phyloP scores from a whole-genome alignment of 2,113 vertebrate species.

The Mesembrinibis cayennensis region DNA sequence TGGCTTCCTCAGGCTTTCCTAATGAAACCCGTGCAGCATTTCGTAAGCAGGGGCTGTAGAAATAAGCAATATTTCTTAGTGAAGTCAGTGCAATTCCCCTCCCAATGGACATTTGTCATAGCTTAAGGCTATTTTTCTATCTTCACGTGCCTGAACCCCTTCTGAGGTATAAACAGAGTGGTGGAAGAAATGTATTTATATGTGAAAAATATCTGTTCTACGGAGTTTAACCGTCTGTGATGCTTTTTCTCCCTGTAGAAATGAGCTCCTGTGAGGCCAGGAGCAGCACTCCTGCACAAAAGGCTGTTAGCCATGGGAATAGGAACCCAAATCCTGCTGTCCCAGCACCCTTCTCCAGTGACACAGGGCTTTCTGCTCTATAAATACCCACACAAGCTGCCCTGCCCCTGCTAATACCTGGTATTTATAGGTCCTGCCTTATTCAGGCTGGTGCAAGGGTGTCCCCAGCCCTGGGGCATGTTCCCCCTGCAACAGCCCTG shows the following conservation, averaged over 20 bases:
- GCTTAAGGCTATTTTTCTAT: background rate
- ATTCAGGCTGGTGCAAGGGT: background rate
- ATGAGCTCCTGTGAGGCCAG: background rate
- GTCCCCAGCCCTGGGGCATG: background rate
- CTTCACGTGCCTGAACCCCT: background rate
- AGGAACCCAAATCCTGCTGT: background rate
- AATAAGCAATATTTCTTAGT: background rate
- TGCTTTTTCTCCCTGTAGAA: background rate
- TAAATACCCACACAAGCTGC: background rate
- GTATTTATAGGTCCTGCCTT: constrained; percentile 32
- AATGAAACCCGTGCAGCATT: background rate
- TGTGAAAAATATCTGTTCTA: background rate
- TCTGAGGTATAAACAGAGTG: background rate
- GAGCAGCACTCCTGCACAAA: background rate
- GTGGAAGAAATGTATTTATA: background rate
- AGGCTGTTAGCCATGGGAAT: background rate
- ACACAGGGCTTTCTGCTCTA: constrained; percentile 13
- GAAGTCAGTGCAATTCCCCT: background rate
- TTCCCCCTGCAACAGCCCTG: background rate
- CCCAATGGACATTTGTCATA: background rate
- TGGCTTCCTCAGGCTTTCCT: background rate
- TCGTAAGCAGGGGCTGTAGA: background rate
- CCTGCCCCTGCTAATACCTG: background rate
- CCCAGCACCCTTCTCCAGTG: background rate
- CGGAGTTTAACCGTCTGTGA: background rate